Base-by-base conservation (phyloP, 2,113 vertebrate species). In the Tupaia tana region DNA sequence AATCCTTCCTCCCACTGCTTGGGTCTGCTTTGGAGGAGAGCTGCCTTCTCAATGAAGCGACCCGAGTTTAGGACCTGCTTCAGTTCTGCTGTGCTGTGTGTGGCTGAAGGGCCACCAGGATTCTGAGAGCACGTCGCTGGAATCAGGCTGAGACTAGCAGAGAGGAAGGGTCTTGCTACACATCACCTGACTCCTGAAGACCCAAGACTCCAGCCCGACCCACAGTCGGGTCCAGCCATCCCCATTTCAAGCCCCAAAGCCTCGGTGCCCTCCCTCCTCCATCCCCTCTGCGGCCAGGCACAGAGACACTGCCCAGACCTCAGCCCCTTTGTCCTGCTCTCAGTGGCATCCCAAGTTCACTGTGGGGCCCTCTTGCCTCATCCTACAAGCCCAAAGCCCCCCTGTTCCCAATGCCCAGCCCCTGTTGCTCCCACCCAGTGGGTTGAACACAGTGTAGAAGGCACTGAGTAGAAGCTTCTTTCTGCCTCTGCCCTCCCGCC, bases 251-350 rank as follows among this genome's bases (percentile, higher is more conserved):
- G 18, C 67, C 24, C 63, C 43, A 34, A 7, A 56, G 59, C 59
- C n/a, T 56, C 15, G 11, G 19, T 52, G 22, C 7, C 0, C 4
- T 58, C 25, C 52, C 11, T 24, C 64, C 61, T 82, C 54, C 20
- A 1, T 22, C 29, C 27, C 59, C 19, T 22, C 59, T 43, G 34
- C 34, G 8, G 20, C 59, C 31, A n/a, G 78, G 9, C 18, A 9
- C 0, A 13, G 24, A 13, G 70, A 58, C 31, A 27, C 52, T 2
- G 3, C 27, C 58, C 54, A 16, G n/a, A 15, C 52, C 87, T 15
- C 10, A 7, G 64, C 15, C 27, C 56, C 1, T 3, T 22, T 0
- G 0, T 27, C 1, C 24, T 29, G 22, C 9, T 54, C 59, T 1
- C 2, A 34, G 24, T 7, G 18, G 54, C 31, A 29, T 14, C 29